Percentiles rank a stretch among this genome's conserved stretches.
These are phyloP conservation scores for Acrobasis suavella DNA, from an alignment of 2,888 invertebrate species.

Conservation along the genomic window DNA sequence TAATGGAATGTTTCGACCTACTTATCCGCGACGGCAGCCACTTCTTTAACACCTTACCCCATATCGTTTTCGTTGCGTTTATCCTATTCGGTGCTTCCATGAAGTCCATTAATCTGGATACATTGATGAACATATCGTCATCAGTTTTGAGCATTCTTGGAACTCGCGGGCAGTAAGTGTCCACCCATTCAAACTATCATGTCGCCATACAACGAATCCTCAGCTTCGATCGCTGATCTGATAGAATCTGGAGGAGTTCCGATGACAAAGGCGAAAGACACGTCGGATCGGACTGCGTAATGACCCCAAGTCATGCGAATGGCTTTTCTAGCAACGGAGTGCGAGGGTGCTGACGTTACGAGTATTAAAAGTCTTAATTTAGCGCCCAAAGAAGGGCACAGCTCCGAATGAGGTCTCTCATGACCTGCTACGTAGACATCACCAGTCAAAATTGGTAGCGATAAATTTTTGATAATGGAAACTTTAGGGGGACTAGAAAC, in stretches of 20 bases:
- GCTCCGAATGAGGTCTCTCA: slow-evolving; percentile 83
- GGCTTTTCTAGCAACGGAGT: slow-evolving; percentile 86
- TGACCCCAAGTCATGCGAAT: slow-evolving; percentile 93
- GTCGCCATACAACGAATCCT: slow-evolving; percentile 89
- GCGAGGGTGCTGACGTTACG: slow-evolving; percentile 89
- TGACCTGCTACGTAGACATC: slow-evolving; percentile 88
- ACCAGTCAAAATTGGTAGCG: slow-evolving; percentile 74
- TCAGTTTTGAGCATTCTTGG: slow-evolving; percentile 91
- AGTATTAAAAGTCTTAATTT: slow-evolving; percentile 84
- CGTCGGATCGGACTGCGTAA: slow-evolving; percentile 84
- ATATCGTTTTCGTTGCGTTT: slow-evolving; percentile 86
- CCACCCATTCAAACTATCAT: slow-evolving; percentile 91
- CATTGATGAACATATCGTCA: slow-evolving; percentile 95
- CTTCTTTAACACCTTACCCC: slow-evolving; percentile 90
- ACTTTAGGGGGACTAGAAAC: slow-evolving; percentile 29
- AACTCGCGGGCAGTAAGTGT: slow-evolving; percentile 88
- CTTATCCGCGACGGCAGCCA: slow-evolving; percentile 93
- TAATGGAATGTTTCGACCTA: slow-evolving; percentile 94
- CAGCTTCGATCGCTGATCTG: slow-evolving; percentile 80
- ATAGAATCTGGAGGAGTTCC: slow-evolving; percentile 77
- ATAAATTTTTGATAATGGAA: background rate
- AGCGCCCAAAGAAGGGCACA: slow-evolving; percentile 86
- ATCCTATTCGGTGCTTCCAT: slow-evolving; percentile 81
- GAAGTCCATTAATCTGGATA: slow-evolving; percentile 87
- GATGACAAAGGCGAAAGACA: slow-evolving; percentile 86